Conservation (phyloP, 2,797 vertebrate species). For the Cyclopterus lumpus region DNA sequence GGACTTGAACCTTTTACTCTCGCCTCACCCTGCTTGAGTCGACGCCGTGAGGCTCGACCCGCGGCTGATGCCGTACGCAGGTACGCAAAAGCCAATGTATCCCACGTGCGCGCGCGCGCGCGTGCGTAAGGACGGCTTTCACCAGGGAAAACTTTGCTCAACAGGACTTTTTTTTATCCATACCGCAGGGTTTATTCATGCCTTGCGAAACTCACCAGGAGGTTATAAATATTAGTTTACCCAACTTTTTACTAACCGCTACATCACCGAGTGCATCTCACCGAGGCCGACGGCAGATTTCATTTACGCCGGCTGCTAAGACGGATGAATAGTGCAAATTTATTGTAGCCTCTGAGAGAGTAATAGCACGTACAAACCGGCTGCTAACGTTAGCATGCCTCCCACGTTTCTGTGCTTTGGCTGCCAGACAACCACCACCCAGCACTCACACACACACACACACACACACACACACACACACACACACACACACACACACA, state of each 20-base stretch:
- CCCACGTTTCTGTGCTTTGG: slow-evolving; percentile 63
- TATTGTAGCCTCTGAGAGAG: slow-evolving; percentile 65
- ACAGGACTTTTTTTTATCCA: not conserved
- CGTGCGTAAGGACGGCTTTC: not conserved
- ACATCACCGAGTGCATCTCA: slow-evolving; percentile 47
- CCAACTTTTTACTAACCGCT: slow-evolving; percentile 50
- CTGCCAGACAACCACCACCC: slow-evolving; percentile 54
- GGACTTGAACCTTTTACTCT: slow-evolving; percentile 18
- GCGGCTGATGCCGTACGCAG: not conserved
- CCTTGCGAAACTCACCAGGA: slow-evolving; percentile 4
- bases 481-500: slow-evolving; percentile 22
- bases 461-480: slow-evolving; percentile 18
- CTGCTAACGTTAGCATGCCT: slow-evolving; percentile 68
- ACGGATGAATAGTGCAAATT: slow-evolving; percentile 62
- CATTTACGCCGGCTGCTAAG: slow-evolving; percentile 40
- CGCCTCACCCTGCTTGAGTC: slow-evolving; percentile 7
- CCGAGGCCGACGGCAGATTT: slow-evolving; percentile 23
- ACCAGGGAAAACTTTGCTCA: not conserved
- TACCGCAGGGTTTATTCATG: not conserved
- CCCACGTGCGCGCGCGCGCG: not conserved
- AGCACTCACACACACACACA: slow-evolving; percentile 4
- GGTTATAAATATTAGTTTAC: slow-evolving; percentile 23
- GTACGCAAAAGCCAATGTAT: slow-evolving; percentile 1
- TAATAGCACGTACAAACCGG: slow-evolving; percentile 58
- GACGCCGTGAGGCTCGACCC: not conserved